Evolutionary conservation across 2,113 vertebrate genomes (phyloP), one percentile per base, ranked within the genome.

Genomic region (Poicephalus meyeri): DNA sequence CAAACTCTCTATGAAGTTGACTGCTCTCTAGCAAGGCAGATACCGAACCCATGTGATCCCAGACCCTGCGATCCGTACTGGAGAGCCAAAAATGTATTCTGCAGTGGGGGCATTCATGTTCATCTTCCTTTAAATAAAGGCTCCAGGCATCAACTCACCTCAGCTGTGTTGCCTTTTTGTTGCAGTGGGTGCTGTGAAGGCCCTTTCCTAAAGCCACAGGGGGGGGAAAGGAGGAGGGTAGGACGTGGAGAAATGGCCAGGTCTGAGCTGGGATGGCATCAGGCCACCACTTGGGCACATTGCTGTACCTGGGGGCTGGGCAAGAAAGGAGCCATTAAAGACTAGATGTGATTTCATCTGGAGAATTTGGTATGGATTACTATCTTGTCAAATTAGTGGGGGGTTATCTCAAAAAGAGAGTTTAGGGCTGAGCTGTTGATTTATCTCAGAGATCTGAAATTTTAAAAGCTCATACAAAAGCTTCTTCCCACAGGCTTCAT

Each of bases 61-160:
- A 56, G 33, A 60, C 24, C 15, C 31, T 2, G 4, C 0, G 0
- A 41, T 9, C 21, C 0, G 1, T 7, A 7, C 9, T 10, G 65
- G 33, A 17, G 52, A 86, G 11, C 35, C 47, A 87, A 86, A 89
- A 92, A 15, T 2, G 0, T 63, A 19, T 55, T 47, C 15, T 0
- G 1, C 23, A 26, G 14, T 0, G 0, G 21, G 26, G 6, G 4
- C 0, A 0, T 37, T 86, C 1, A 0, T 49, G 11, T 52, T 86
- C 1, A 0, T 55, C 28, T 20, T 42, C 8, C 28, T 79, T 81
- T 63, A 79, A 35, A 68, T 18, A 64, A 87, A 80, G 39, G 35
- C 23, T 89, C 28, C 31, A 65, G 61, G 21, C n/a, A 52, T 3
- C 21, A n/a, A 4, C 31, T 66, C 26, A 17, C 9, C 7, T 25